Evolutionary conservation across 2,888 invertebrate genomes (phyloP).

Genomic region (Plebejus argus): DNA sequence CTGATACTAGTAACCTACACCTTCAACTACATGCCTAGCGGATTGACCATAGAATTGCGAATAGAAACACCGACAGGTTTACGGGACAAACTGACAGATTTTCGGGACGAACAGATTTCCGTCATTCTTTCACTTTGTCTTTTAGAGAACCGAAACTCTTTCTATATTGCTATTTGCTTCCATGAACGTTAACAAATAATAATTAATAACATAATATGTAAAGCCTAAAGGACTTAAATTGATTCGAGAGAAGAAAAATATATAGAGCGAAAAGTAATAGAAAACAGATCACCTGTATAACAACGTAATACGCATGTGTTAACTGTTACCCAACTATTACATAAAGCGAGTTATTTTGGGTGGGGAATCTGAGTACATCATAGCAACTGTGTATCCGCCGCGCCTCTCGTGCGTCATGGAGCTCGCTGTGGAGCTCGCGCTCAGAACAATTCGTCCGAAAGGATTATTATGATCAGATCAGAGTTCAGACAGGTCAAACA

Average conservation of each 20-base stretch:
- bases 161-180: no score
- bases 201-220: no score
- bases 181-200: no score
- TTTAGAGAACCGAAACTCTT: no score
- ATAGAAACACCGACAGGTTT: no score
- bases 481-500: neutral
- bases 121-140: no score
- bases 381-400: constrained; percentile 38
- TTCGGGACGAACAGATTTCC: no score
- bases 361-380: constrained; percentile 41
- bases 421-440: neutral
- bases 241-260: neutral
- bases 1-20: no score
- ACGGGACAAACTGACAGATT: no score
- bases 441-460: neutral
- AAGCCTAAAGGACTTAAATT: no score
- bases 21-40: neutral
- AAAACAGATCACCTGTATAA: neutral
- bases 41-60: neutral
- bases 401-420: constrained; percentile 38
- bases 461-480: neutral
- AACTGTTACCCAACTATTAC: constrained; percentile 39
- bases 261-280: neutral
- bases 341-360: constrained; percentile 39
- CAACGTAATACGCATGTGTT: constrained; percentile 37